Conservation (phyloP, 2,113 vertebrate genomes). For the Hemibagrus wyckioides region DNA sequence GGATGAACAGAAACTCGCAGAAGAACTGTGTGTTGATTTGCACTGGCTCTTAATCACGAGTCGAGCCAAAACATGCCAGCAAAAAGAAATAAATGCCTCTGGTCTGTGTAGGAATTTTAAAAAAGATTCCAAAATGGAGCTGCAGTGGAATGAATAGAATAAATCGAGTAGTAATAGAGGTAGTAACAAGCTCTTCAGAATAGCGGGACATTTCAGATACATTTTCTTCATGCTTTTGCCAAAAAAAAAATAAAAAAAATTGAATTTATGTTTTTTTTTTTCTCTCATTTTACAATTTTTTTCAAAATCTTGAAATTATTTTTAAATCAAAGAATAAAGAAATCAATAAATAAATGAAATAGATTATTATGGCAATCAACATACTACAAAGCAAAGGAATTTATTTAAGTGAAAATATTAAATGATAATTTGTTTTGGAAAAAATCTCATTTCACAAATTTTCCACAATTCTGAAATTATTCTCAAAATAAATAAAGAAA, state of each 20-base stretch:
- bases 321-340: too few relatives aligned
- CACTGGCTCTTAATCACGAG: background rate
- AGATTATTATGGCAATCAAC: too few relatives aligned
- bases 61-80: background rate
- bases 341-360: too few relatives aligned
- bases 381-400: too few relatives aligned
- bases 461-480: background rate
- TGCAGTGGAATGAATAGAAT: background rate
- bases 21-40: background rate
- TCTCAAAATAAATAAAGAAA: background rate
- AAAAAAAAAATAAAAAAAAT: background rate
- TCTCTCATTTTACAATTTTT: background rate
- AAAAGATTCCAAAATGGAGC: background rate
- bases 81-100: background rate
- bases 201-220: background rate
- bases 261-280: background rate
- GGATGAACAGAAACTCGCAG: background rate
- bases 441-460: too few relatives aligned
- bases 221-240: too few relatives aligned
- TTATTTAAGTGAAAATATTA: too few relatives aligned
- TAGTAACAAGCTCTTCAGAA: background rate
- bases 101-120: background rate
- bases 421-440: too few relatives aligned
- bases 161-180: background rate
- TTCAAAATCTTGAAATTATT: too few relatives aligned